phyloP scores from a whole-genome alignment of 1,140 invertebrate genomes.

The Pogonomyrmex californicus region DNA sequence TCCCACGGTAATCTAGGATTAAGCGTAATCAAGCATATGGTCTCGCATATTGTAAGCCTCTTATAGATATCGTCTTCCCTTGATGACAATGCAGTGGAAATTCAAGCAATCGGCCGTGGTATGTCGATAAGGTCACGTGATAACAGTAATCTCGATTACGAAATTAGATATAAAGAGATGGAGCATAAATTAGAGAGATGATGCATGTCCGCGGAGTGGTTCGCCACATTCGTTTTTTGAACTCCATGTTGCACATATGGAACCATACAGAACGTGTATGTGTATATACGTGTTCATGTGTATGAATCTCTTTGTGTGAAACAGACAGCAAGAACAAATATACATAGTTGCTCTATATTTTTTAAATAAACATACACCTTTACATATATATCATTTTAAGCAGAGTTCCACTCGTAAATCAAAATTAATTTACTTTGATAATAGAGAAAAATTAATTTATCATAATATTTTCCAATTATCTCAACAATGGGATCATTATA shows the following conservation, averaged over 20 bases:
- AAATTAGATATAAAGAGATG: slow-evolving; percentile 58
- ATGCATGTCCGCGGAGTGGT: too few relatives aligned
- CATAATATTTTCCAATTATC: background rate
- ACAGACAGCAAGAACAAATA: background rate
- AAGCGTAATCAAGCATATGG: slow-evolving; percentile 54
- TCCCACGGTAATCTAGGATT: slow-evolving; percentile 5
- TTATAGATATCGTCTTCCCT: slow-evolving; percentile 57
- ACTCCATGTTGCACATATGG: too few relatives aligned
- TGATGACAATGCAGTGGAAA: background rate
- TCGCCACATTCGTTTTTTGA: too few relatives aligned
- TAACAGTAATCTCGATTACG: slow-evolving; percentile 24
- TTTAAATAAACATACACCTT: too few relatives aligned
- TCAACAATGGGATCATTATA: background rate
- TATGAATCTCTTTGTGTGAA: too few relatives aligned
- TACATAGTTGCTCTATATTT: too few relatives aligned
- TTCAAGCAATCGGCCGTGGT: slow-evolving; percentile 44
- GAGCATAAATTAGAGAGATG: background rate
- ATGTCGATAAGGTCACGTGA: slow-evolving; percentile 67
- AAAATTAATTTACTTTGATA: background rate
- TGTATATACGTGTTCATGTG: too few relatives aligned
- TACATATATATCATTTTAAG: too few relatives aligned
- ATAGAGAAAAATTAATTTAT: background rate
- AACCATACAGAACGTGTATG: too few relatives aligned
- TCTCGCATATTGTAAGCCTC: slow-evolving; percentile 44
- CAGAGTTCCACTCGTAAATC: background rate